A percentile compares a stretch with the other conserved stretches of the same genome.
Evolutionary conservation across 2,113 vertebrate species (phyloP).

Genomic region (Clarias magur): DNA sequence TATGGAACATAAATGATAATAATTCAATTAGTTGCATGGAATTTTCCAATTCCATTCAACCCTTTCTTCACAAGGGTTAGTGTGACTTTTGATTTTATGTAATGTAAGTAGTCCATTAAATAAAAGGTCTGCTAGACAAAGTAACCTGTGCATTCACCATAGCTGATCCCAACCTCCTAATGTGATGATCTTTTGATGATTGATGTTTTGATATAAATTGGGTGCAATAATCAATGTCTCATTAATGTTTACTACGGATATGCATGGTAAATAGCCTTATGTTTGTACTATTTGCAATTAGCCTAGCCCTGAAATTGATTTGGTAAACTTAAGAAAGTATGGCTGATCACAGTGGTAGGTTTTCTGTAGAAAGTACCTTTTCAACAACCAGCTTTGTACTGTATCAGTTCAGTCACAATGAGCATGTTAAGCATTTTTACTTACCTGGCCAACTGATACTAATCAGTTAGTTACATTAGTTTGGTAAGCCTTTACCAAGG

Average conservation of each 20-base stretch:
- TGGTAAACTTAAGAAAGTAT: constrained; percentile 14
- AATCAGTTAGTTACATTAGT: constrained; percentile 2
- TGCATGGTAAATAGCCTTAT: constrained; percentile 33
- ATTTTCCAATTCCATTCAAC: constrained; percentile 3
- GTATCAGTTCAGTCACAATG: constrained; percentile 2
- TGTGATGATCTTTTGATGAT: constrained; percentile 13
- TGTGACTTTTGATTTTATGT: background rate
- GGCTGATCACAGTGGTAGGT: background rate
- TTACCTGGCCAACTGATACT: background rate
- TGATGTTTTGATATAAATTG: constrained; percentile 20
- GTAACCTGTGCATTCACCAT: background rate
- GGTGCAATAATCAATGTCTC: constrained; percentile 33
- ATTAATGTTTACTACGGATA: constrained; percentile 33
- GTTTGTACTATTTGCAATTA: constrained; percentile 6
- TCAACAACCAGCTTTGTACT: background rate
- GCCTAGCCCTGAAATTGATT: constrained; percentile 3
- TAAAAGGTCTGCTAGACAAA: constrained; percentile 12
- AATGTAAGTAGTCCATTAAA: background rate
- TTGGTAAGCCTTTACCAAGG: background rate
- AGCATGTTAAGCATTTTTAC: background rate
- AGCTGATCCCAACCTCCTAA: background rate
- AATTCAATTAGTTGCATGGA: constrained; percentile 2
- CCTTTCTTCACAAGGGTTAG: background rate
- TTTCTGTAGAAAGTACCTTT: background rate
- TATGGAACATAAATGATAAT: background rate